Evolutionary conservation across 2,797 vertebrate genomes (phyloP).

Genomic region (Pipistrellus pipistrellus): DNA sequence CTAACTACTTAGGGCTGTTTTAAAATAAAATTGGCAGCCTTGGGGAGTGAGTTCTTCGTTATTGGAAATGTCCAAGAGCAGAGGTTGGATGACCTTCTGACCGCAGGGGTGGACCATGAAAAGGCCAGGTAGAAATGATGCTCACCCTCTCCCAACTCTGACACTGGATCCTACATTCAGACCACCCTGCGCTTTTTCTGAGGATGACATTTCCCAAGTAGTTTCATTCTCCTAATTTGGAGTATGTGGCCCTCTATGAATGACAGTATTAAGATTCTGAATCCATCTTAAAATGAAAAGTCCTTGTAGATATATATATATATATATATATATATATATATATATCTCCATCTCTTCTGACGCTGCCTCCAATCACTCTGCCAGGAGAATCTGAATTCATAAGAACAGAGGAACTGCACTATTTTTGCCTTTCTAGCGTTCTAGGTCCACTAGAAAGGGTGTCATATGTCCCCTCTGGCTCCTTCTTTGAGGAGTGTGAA

Average conservation of each 20-base stretch:
- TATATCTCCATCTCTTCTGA: background rate
- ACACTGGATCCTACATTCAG: background rate
- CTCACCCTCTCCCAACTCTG: background rate
- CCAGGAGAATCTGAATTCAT: background rate
- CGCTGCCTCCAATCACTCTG: background rate
- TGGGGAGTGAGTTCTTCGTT: background rate
- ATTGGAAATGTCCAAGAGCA: background rate
- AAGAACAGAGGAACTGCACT: too few species aligned
- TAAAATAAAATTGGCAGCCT: background rate
- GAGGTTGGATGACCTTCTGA: background rate
- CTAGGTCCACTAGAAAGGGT: background rate
- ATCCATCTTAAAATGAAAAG: background rate
- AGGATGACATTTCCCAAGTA: background rate
- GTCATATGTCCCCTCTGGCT: background rate
- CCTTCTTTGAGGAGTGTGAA: background rate
- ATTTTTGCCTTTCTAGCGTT: background rate
- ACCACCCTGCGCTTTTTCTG: background rate
- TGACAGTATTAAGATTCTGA: background rate
- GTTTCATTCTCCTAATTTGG: background rate
- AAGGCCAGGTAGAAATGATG: background rate
- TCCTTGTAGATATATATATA: background rate
- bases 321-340: background rate
- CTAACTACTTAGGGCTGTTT: background rate
- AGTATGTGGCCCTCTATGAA: background rate
- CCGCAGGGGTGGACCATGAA: background rate